Conservation (phyloP, 2,797 vertebrate genomes). For the Columba guinea region DNA sequence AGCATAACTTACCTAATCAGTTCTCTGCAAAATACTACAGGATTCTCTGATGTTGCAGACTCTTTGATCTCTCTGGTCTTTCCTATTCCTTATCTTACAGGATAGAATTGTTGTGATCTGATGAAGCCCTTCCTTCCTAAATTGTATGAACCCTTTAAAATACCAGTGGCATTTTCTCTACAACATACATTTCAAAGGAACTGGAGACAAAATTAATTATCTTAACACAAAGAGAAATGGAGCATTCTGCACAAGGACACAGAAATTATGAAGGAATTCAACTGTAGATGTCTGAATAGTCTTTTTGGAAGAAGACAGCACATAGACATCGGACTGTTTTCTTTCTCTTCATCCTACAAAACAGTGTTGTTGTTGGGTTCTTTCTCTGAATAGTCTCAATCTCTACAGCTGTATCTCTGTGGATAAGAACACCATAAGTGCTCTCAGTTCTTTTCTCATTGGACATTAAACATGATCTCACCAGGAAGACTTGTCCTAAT, state of each 20-base stretch:
- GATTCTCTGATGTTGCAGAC: not conserved
- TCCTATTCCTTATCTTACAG: not conserved
- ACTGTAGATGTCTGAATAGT: not conserved
- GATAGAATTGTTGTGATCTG: not conserved
- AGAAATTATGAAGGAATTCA: not conserved
- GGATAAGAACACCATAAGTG: not conserved
- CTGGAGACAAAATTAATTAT: not conserved
- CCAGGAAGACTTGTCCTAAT: not conserved
- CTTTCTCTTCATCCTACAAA: not conserved
- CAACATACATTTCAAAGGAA: not conserved
- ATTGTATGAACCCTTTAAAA: not conserved
- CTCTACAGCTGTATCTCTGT: not conserved
- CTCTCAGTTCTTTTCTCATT: not conserved
- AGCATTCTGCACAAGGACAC: not conserved
- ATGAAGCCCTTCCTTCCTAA: not conserved
- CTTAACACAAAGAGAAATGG: not conserved
- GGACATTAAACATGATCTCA: not conserved
- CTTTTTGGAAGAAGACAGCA: not conserved
- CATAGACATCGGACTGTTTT: not conserved
- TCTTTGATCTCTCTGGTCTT: not conserved
- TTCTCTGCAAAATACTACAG: not conserved
- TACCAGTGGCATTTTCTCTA: not conserved
- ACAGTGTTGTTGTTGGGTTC: accelerated
- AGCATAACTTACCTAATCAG: not conserved
- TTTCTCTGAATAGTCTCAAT: not conserved